These are phyloP conservation scores for Centropus unirufus DNA, from an alignment of 2,113 vertebrate genomes.

Conservation along the genomic window DNA sequence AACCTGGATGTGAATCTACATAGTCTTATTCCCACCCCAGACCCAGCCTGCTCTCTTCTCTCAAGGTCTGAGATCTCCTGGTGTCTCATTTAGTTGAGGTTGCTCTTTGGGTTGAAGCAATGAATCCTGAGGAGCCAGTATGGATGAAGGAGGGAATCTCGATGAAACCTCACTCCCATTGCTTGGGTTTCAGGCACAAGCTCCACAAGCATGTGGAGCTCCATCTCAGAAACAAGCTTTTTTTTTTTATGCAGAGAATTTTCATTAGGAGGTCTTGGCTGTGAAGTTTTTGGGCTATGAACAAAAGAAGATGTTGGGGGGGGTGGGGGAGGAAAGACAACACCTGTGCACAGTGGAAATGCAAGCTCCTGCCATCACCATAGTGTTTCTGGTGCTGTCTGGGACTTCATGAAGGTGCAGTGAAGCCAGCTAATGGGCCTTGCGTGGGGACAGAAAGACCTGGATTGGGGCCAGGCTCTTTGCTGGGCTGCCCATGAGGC, in stretches of 20 bases:
- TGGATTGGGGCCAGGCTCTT: background rate
- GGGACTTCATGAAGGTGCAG: background rate
- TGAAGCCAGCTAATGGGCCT: background rate
- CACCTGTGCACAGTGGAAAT: background rate
- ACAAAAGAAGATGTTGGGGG: background rate
- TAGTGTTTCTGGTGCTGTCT: background rate
- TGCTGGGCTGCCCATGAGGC: background rate
- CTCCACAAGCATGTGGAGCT: rapidly evolving
- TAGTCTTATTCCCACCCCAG: background rate
- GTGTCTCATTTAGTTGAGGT: background rate
- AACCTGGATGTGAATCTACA: background rate
- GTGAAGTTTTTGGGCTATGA: background rate
- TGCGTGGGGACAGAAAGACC: background rate
- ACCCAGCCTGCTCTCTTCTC: background rate
- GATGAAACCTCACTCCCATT: background rate
- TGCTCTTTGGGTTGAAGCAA: background rate
- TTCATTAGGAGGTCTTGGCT: background rate
- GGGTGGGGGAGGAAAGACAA: no score
- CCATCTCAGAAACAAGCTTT: background rate
- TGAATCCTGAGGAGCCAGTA: background rate
- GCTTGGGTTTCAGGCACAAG: background rate
- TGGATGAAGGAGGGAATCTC: background rate
- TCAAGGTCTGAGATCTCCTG: background rate
- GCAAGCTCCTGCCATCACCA: background rate
- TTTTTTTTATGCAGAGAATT: background rate